Percentiles rank a stretch among this genome's conserved stretches.
Evolutionary conservation across 2,113 vertebrate genomes (phyloP).

Genomic region (Percina caprodes): DNA sequence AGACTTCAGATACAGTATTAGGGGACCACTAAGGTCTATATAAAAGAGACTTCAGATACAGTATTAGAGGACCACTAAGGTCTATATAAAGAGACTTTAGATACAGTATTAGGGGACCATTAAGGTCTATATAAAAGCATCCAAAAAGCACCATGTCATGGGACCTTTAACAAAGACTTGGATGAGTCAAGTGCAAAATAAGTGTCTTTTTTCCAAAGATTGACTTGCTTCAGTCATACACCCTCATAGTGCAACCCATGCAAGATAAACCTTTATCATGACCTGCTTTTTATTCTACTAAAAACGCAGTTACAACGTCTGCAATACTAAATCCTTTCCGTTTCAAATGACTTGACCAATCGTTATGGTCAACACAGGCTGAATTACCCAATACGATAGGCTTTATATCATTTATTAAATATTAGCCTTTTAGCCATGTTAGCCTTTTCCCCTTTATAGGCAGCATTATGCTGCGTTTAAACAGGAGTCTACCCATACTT

Average conservation of each 20-base stretch:
- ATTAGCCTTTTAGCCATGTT: conserved; percentile 6
- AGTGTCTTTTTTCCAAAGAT: conserved; percentile 24
- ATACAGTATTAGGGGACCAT: no score
- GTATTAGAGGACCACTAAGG: no score
- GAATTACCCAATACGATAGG: conserved; percentile 30
- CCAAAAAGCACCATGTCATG: no score
- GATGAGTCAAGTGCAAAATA: conserved; percentile 80
- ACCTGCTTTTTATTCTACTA: conserved; percentile 33
- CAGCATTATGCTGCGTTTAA: conserved; percentile 25
- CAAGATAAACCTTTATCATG: conserved; percentile 30
- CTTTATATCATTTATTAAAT: conserved; percentile 13
- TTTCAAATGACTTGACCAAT: conserved; percentile 30
- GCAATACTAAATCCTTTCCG: conserved; percentile 9
- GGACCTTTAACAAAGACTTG: conserved; percentile 70
- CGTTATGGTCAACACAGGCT: not conserved
- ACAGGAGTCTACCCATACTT: not conserved
- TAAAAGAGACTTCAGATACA: no score
- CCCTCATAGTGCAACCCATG: conserved; percentile 77
- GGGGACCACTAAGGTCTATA: no score
- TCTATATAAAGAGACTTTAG: no score
- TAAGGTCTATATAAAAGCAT: no score
- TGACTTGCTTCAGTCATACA: conserved; percentile 51
- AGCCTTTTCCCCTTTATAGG: conserved; percentile 15
- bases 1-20: no score
- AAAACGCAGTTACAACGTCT: conserved; percentile 32